Base-by-base conservation (phyloP, 2,888 invertebrate species). In the Cheilosia variabilis region DNA sequence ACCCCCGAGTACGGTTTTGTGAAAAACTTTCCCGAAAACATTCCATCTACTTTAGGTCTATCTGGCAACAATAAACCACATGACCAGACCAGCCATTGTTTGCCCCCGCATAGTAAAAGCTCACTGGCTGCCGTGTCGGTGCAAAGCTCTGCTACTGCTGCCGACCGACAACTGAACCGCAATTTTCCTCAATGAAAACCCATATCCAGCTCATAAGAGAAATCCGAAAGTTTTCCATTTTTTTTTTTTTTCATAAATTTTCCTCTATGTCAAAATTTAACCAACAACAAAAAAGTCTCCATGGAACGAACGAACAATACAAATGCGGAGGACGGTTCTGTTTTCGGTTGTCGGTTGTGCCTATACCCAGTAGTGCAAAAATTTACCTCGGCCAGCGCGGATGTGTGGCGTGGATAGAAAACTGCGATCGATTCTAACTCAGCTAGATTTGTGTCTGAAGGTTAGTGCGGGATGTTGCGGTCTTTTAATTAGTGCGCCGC, bases 101-200 rank as follows among this genome's bases (percentile, higher is more conserved):
- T 73, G 37, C 31, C 15, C 37, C 71, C 58, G 41, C 31, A 72
- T 80, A 72, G 86, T 86, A 86, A 86, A 86, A 86, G 86, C 86
- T 81, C 62, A 27, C 62, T 41, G 22, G 34, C 57, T 27, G n/a
- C 10, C 13, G 10, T 19, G 17, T 7, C 24, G 24, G 57, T 45
- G 81, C 76, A 81, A 86, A 86, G 81, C 86, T 79, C 57, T 71
- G 63, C 17, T 45, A 0, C 17, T 55, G 15, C 41, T 10, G 24
- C 27, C 58, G 15, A 57, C 43, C n/a, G 24, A 58, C 43, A 69
- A 55, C 57, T 24, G 43, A 75, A 65, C 57, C 50, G 27, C 19
- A 41, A 45, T 22, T 76, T 84, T 80, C 47, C 17, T 80, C 65
- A 84, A 84, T 84, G 80, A 84, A 84, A 45, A 37, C 47, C 34